phyloP scores from a whole-genome alignment of 2,113 vertebrate species.

The Otis tarda region DNA sequence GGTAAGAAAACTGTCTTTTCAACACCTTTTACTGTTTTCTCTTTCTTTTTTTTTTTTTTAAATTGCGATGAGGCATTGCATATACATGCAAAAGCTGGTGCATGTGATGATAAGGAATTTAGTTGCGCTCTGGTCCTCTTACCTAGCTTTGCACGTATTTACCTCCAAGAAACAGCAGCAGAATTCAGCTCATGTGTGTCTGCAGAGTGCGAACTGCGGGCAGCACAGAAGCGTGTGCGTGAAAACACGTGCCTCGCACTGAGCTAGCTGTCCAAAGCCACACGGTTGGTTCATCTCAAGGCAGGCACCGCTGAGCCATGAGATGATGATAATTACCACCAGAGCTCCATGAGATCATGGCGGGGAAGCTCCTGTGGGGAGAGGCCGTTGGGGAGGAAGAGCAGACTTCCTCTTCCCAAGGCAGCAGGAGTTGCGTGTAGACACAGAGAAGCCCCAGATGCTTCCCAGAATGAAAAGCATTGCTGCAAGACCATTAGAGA shows the following conservation, averaged over 20 bases:
- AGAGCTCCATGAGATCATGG: background rate
- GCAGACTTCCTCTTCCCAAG: background rate
- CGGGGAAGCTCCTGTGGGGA: background rate
- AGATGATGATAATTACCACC: background rate
- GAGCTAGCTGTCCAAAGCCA: background rate
- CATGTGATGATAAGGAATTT: background rate
- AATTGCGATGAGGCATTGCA: background rate
- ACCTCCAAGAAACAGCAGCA: background rate
- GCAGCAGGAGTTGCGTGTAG: background rate
- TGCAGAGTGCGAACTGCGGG: background rate
- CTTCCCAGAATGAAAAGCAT: background rate
- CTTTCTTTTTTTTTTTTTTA: background rate
- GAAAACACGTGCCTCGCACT: accelerated
- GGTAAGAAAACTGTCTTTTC: background rate
- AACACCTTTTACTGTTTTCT: background rate
- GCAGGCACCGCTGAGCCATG: background rate
- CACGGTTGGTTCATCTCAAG: background rate
- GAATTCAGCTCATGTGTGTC: background rate
- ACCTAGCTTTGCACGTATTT: background rate
- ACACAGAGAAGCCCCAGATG: background rate
- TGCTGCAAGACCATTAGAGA: background rate
- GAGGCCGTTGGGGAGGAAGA: accelerated
- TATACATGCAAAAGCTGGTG: background rate
- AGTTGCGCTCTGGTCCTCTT: background rate
- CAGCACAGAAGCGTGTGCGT: accelerated